Conservation (phyloP, 2,113 vertebrate species). For the Thalassarche chlororhynchos region DNA sequence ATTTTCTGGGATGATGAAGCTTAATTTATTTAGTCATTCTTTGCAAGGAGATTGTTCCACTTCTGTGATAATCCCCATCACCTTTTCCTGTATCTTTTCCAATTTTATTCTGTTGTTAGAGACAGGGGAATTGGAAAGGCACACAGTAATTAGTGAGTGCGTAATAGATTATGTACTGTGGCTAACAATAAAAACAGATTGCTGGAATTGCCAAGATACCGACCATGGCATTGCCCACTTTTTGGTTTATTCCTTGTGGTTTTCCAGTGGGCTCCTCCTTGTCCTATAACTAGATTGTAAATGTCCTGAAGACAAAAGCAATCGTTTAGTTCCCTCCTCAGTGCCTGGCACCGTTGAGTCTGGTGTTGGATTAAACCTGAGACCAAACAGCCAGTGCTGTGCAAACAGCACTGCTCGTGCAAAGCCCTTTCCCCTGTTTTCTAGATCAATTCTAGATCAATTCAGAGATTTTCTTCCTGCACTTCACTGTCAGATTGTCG, state of each 20-base stretch:
- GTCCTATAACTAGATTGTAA: neutral
- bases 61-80: neutral
- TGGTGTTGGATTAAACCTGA: neutral
- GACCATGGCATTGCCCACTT: neutral
- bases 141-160: conserved; percentile 7
- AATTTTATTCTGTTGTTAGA: neutral
- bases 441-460: neutral
- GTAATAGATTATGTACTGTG: neutral
- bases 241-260: neutral
- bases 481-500: neutral
- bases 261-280: neutral
- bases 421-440: neutral
- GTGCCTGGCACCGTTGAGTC: neutral
- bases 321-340: neutral
- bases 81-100: neutral
- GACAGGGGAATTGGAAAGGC: neutral
- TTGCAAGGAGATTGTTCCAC: neutral
- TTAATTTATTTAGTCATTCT: neutral
- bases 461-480: neutral
- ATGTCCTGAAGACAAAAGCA: neutral
- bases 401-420: neutral
- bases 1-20: neutral
- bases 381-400: neutral
- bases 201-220: neutral
- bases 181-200: neutral